A percentile compares a stretch with the other conserved stretches of the same genome.
phyloP scores from a whole-genome alignment of 2,888 invertebrate species.

The Rhynchonema sp. region DNA sequence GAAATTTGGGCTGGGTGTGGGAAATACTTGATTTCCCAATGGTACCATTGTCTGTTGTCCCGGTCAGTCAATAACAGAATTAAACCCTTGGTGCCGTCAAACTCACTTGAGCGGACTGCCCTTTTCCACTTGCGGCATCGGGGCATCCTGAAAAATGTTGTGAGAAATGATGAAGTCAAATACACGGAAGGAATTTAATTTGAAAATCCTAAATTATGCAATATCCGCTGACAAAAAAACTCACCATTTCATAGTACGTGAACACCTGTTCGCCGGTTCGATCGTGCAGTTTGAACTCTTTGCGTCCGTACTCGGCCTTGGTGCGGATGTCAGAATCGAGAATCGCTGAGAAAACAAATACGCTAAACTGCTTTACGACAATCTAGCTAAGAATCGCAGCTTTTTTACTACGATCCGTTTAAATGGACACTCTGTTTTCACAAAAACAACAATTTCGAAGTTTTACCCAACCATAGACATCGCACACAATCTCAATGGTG shows the following conservation, averaged over 20 bases:
- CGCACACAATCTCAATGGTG: neutral
- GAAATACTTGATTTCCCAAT: too few species aligned
- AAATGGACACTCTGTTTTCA: neutral
- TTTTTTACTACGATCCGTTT: neutral
- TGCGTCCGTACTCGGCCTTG: neutral
- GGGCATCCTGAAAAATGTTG: neutral
- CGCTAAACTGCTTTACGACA: neutral
- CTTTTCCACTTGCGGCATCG: neutral
- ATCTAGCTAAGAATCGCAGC: too few species aligned
- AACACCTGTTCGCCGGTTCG: neutral
- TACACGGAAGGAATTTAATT: neutral
- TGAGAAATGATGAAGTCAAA: neutral
- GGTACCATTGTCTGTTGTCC: too few species aligned
- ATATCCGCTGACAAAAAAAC: too few species aligned
- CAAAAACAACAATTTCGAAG: neutral
- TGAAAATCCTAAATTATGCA: too few species aligned
- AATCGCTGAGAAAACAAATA: neutral
- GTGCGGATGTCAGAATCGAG: neutral
- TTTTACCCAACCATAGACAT: neutral
- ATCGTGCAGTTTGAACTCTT: neutral
- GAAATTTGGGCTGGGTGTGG: too few species aligned
- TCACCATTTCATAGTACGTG: constrained; percentile 1
- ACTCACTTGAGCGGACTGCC: neutral
- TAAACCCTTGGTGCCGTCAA: too few species aligned
- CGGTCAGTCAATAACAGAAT: too few species aligned